phyloP scores from a whole-genome alignment of 1,140 invertebrate genomes.

The Pogonomyrmex californicus region DNA sequence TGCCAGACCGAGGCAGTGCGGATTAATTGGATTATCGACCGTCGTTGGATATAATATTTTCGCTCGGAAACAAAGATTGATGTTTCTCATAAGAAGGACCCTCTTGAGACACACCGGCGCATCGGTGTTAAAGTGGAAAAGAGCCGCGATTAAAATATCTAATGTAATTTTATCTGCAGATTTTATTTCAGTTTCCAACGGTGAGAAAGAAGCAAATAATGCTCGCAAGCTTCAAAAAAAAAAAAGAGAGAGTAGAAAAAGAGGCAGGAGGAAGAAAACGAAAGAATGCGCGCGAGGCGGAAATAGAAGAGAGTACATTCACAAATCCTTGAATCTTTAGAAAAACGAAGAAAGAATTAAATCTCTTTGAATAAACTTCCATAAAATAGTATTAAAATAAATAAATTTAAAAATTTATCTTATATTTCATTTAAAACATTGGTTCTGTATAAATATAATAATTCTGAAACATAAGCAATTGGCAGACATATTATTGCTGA shows the following conservation, averaged over 20 bases:
- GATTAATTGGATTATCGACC: slow-evolving; percentile 63
- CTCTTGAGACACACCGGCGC: neutral
- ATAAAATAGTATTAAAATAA: neutral
- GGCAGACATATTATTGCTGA: neutral
- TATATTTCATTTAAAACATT: neutral
- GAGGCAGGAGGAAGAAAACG: neutral
- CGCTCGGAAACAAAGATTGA: slow-evolving; percentile 27
- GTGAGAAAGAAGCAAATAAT: neutral
- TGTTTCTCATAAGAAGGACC: slow-evolving; percentile 1
- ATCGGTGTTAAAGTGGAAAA: neutral
- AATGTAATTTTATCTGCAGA: slow-evolving; percentile 8
- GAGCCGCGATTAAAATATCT: neutral
- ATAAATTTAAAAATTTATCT: neutral
- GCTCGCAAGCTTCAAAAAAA: neutral
- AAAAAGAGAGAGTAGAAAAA: neutral
- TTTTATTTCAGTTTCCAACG: neutral
- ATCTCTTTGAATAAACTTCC: neutral
- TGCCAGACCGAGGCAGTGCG: slow-evolving; percentile 33
- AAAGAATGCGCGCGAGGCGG: neutral
- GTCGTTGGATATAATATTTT: slow-evolving; percentile 10
- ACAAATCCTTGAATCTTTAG: slow-evolving; percentile 11
- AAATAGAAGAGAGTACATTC: slow-evolving; percentile 11
- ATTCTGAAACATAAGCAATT: neutral
- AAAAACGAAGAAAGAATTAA: slow-evolving; percentile 14
- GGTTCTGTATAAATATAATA: neutral